Evolutionary conservation across 1,140 invertebrate species (phyloP).

Genomic region (Saccostrea echinata): DNA sequence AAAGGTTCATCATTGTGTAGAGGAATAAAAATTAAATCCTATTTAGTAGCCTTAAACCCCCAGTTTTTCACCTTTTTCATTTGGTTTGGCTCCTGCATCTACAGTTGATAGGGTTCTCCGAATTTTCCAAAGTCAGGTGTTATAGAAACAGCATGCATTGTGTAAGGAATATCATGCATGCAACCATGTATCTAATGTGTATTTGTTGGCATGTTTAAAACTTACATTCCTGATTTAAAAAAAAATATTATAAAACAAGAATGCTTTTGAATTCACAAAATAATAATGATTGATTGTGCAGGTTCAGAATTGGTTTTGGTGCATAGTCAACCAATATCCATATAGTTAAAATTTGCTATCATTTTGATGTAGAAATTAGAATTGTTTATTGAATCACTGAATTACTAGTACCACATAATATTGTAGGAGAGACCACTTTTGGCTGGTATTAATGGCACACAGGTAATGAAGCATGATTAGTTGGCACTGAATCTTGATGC

Average conservation of each 20-base stretch:
- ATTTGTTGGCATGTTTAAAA: background rate
- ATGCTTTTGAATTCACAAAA: background rate
- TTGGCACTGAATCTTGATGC: conserved; percentile 32
- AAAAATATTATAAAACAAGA: background rate
- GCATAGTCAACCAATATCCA: background rate
- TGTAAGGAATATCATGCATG: background rate
- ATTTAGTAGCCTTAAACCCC: background rate
- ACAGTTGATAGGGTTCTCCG: background rate
- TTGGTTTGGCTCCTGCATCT: background rate
- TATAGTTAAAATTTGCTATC: conserved; percentile 20
- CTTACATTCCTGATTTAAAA: background rate
- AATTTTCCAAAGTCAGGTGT: background rate
- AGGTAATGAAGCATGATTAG: conserved; percentile 36
- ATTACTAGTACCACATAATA: conserved; percentile 37
- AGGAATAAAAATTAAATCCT: no score
- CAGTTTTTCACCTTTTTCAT: conserved; percentile 11
- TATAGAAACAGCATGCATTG: background rate
- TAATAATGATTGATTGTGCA: background rate
- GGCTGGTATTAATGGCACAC: conserved; percentile 35
- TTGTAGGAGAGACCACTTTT: conserved; percentile 34
- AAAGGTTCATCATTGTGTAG: no score
- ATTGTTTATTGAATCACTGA: conserved; percentile 28
- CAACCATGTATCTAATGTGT: background rate
- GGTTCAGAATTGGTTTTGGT: background rate
- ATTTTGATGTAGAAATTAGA: conserved; percentile 30